phyloP scores from a whole-genome alignment of 2,888 invertebrate species.

The Boloria euphrosyne region DNA sequence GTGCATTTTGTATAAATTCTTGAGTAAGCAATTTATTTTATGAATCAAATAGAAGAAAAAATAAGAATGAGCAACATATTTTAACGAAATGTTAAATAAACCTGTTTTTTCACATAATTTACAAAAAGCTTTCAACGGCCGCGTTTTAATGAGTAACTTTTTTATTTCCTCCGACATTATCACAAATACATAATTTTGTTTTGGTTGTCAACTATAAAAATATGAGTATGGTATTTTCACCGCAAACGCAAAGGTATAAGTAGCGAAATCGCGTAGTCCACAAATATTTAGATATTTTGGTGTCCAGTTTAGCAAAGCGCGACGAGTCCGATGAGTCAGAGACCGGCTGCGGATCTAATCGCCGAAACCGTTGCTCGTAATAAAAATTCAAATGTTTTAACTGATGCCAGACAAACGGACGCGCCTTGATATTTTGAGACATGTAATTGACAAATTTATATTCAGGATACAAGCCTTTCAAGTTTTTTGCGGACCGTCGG shows the following conservation, averaged over 20 bases:
- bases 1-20: neutral
- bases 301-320: constrained; percentile 29
- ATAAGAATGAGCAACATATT: neutral
- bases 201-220: constrained; percentile 8
- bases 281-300: constrained; percentile 15
- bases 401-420: constrained; percentile 45
- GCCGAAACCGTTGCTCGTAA: constrained; percentile 48
- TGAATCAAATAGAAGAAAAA: neutral
- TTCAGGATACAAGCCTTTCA: constrained; percentile 35
- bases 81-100: constrained; percentile 3
- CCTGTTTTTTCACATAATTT: constrained; percentile 1
- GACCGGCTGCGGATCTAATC: constrained; percentile 53
- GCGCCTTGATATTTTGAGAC: constrained; percentile 39
- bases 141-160: constrained; percentile 21
- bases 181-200: constrained; percentile 12
- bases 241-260: constrained; percentile 25
- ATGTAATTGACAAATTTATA: constrained; percentile 46
- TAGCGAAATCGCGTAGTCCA: constrained; percentile 26
- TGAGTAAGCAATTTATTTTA: neutral
- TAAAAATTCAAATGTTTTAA: constrained; percentile 46
- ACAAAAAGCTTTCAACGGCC: constrained; percentile 32
- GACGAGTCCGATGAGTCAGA: constrained; percentile 65
- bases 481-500: neutral
- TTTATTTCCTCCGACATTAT: constrained; percentile 2
- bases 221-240: constrained; percentile 23